phyloP scores from a whole-genome alignment of 2,888 invertebrate genomes.

The Dexiosoma caninum region DNA sequence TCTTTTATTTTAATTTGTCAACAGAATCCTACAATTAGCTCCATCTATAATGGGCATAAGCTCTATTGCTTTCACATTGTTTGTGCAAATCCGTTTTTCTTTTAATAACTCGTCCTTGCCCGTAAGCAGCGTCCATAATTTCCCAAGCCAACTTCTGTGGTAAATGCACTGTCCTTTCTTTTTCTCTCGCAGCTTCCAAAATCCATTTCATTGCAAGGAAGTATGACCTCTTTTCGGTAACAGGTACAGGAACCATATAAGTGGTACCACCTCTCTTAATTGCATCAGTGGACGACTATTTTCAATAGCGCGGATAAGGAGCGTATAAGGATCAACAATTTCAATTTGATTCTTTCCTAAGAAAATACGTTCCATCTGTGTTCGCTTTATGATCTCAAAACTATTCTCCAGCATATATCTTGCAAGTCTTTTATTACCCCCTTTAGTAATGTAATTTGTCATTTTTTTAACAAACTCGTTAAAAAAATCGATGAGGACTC shows the following conservation, averaged over 20 bases:
- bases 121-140: conserved; percentile 89
- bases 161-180: conserved; percentile 84
- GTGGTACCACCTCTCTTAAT: conserved; percentile 89
- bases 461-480: conserved; percentile 87
- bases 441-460: conserved; percentile 88
- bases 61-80: conserved; percentile 96
- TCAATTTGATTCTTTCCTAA: conserved; percentile 81
- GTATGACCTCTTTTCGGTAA: conserved; percentile 84
- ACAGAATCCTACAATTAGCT: conserved; percentile 78
- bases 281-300: conserved; percentile 90
- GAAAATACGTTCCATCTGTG: conserved; percentile 89
- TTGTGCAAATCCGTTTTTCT: conserved; percentile 95
- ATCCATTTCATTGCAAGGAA: conserved; percentile 96
- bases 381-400: conserved; percentile 90
- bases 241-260: conserved; percentile 96
- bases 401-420: conserved; percentile 84
- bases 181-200: conserved; percentile 87
- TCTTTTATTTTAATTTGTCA: too few relatives aligned
- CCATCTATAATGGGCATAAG: conserved; percentile 98
- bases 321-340: conserved; percentile 85
- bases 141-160: conserved; percentile 90
- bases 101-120: conserved; percentile 91
- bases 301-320: conserved; percentile 88
- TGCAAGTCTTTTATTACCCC: conserved; percentile 86
- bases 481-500: conserved; percentile 86